These are phyloP conservation scores for Drosophila punjabiensis DNA, from an alignment of 1,140 invertebrate genomes.

Conservation along the genomic window DNA sequence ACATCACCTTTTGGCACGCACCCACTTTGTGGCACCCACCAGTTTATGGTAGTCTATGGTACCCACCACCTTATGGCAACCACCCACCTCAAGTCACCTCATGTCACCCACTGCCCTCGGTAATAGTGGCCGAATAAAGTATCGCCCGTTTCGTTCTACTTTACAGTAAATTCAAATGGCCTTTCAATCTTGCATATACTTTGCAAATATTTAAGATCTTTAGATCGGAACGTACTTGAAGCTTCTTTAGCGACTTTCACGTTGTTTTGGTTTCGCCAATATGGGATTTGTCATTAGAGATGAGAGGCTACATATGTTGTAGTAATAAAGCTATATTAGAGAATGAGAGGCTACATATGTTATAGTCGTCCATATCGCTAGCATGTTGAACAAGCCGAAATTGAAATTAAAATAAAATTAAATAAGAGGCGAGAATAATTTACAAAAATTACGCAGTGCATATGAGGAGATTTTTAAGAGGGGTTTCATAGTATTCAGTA, in stretches of 20 bases:
- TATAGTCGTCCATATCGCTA: neutral
- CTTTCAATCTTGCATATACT: no score
- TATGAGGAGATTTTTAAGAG: neutral
- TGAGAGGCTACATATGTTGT: neutral
- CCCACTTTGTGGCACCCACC: neutral
- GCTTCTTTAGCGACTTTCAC: no score
- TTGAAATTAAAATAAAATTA: neutral
- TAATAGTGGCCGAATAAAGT: conserved; percentile 5
- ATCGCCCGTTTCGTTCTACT: neutral
- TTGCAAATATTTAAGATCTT: no score
- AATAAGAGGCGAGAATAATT: neutral
- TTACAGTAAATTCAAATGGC: no score
- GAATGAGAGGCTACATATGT: neutral
- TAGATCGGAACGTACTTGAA: no score
- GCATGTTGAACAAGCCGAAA: neutral
- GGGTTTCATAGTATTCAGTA: neutral
- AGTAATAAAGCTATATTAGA: neutral
- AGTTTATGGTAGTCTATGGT: no score
- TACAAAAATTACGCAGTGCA: neutral
- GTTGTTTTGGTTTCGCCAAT: no score
- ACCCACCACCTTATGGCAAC: no score
- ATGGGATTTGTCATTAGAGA: neutral
- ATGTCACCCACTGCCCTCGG: neutral
- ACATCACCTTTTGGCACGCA: no score
- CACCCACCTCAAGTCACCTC: neutral